Percentiles rank a stretch among this genome's conserved stretches.
These are phyloP conservation scores for Cheilosia soror DNA, from an alignment of 2,888 invertebrate species.

Conservation along the genomic window DNA sequence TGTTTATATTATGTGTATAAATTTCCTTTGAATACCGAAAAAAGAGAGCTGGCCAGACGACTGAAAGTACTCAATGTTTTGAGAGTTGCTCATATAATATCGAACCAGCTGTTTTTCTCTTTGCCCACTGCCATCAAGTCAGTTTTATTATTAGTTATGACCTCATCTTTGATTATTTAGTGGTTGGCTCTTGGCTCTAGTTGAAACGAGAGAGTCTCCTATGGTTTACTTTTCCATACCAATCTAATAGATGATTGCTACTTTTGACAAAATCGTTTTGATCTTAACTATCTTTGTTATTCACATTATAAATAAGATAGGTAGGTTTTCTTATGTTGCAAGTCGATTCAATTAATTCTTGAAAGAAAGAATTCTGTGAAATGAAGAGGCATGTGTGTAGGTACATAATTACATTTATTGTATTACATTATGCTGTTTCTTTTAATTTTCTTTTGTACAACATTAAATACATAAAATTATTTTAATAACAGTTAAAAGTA, in stretches of 20 bases:
- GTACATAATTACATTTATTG: no score
- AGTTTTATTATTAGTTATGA: conserved; percentile 84
- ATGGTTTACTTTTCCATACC: conserved; percentile 59
- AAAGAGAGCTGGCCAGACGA: conserved; percentile 44
- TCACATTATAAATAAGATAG: background rate
- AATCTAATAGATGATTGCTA: conserved; percentile 27
- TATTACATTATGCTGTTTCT: no score
- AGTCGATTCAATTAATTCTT: no score
- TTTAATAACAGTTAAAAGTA: no score
- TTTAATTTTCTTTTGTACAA: no score
- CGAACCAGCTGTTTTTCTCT: conserved; percentile 73
- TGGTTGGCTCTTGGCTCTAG: conserved; percentile 80
- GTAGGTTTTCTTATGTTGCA: no score
- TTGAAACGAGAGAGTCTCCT: conserved; percentile 79
- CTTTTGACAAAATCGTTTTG: conserved; percentile 55
- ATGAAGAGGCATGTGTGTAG: no score
- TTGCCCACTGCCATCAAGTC: conserved; percentile 78
- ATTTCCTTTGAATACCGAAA: conserved; percentile 37
- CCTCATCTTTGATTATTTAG: conserved; percentile 84
- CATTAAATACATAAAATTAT: no score
- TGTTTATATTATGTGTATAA: background rate
- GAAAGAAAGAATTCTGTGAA: no score
- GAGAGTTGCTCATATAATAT: conserved; percentile 38
- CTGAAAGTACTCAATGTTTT: conserved; percentile 46
- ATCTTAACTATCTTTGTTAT: conserved; percentile 54